Evolutionary conservation across 1,140 invertebrate species (phyloP), one percentile per base, ranked within the genome.

Genomic region (Polypedilum pembai): DNA sequence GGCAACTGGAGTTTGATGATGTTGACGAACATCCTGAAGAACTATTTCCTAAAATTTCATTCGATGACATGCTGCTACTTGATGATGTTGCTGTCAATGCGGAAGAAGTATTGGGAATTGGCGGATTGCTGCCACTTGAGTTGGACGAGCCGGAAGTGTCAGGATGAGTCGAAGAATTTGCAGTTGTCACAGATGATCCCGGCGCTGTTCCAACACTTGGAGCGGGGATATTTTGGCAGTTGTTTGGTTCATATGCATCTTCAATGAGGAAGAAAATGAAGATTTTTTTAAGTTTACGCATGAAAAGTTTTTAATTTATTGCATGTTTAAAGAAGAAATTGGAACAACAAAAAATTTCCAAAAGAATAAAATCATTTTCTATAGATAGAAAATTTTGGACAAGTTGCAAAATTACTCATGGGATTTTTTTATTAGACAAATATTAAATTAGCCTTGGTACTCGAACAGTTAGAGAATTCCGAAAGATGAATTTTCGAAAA

Each of bases 161-260:
- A 18, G 65, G 74, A 73, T 21, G n/a, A 10, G 74, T 75, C 18
- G 69, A 75, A 40, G 76, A 69, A 75, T 56, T 75, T 72, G 24
- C 24, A 33, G 24, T 33, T 33, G 73, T 73, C 7, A 73, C 74
- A 40, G 74, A 21, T 66, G 78, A 41, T 4, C 76, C 76, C 80
- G 83, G 81, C 79, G 74, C 82, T 79, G 75, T 86, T 63, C 86
- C 86, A 74, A 83, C 81, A 20, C 80, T 82, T 78, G 82, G 83
- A 56, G 85, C 83, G 75, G 86, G 83, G 81, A 91, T 89, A 82
- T 87, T 88, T 82, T 91, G 88, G 82, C 88, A 90, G 77, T 69
- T 69, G 8, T 88, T 87, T 76, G 90, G 85, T 78, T 91, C 90
- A 85, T 89, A 90, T 86, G 89, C 88, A 82, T 92, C 89, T 80